These are phyloP conservation scores for Drosophila meridiana DNA, from an alignment of 2,888 invertebrate genomes.

Conservation along the genomic window DNA sequence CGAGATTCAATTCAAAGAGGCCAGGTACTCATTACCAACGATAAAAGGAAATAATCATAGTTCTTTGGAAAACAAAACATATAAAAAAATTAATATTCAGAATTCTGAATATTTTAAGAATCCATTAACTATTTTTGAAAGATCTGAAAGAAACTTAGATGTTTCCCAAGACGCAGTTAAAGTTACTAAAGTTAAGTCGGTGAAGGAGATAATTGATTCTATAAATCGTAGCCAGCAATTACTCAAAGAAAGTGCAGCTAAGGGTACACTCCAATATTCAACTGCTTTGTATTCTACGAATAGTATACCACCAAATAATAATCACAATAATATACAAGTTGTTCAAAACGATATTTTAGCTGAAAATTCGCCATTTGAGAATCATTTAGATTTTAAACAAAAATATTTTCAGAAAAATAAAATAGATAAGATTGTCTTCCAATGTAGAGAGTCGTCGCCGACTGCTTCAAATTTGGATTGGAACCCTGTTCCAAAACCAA, in stretches of 20 bases:
- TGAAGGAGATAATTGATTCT: slow-evolving; percentile 84
- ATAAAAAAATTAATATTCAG: slow-evolving; percentile 15
- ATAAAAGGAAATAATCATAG: slow-evolving; percentile 7
- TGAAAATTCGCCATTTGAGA: slow-evolving; percentile 10
- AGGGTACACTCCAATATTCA: slow-evolving; percentile 64
- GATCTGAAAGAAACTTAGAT: neutral
- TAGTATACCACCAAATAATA: slow-evolving; percentile 26
- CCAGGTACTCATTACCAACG: neutral
- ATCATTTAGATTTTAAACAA: slow-evolving; percentile 22
- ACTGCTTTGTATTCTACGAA: slow-evolving; percentile 55
- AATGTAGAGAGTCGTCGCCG: slow-evolving; percentile 83
- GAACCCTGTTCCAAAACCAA: slow-evolving; percentile 85
- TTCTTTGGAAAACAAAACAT: neutral
- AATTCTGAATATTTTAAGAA: slow-evolving; percentile 12
- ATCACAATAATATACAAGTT: slow-evolving; percentile 31
- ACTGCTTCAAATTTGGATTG: slow-evolving; percentile 84
- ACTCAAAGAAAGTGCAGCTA: slow-evolving; percentile 82
- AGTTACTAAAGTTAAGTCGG: slow-evolving; percentile 78
- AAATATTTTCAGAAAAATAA: slow-evolving; percentile 81
- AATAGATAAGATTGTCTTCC: slow-evolving; percentile 77
- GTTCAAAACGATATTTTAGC: slow-evolving; percentile 23
- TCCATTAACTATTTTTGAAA: slow-evolving; percentile 44
- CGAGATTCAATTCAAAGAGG: neutral
- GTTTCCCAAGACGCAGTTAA: neutral
- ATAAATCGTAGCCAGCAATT: slow-evolving; percentile 84